phyloP scores from a whole-genome alignment of 2,797 vertebrate species.

The Ceryle rudis region DNA sequence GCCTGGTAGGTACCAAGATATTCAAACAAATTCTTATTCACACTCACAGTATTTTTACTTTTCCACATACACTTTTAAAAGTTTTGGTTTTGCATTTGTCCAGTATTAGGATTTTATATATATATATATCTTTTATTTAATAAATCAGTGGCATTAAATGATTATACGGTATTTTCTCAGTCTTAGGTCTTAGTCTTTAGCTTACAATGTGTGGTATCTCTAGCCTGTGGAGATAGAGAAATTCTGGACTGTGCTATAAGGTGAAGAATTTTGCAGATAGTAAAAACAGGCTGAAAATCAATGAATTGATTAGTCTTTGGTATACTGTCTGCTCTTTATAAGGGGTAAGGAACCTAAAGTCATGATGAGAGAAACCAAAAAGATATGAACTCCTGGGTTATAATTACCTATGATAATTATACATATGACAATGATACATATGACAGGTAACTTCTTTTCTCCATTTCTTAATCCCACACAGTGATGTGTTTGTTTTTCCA shows the following conservation, averaged over 20 bases:
- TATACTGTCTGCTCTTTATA: background rate
- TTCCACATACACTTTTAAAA: background rate
- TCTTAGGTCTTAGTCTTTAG: background rate
- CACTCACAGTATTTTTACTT: background rate
- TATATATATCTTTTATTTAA: background rate
- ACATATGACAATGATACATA: background rate
- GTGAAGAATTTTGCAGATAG: background rate
- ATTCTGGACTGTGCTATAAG: background rate
- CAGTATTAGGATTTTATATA: background rate
- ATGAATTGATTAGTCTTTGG: background rate
- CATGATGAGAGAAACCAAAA: background rate
- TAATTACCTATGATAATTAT: background rate
- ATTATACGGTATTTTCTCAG: background rate
- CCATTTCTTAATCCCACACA: conserved; percentile 7
- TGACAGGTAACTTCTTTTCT: background rate
- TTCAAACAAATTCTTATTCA: background rate
- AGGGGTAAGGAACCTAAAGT: background rate
- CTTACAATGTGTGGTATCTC: background rate
- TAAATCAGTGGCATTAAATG: background rate
- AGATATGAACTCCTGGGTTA: background rate
- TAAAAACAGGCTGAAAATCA: background rate
- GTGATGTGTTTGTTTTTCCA: background rate
- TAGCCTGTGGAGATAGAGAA: background rate
- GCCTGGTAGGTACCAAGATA: background rate
- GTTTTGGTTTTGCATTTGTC: background rate